Percentiles rank a stretch among this genome's conserved stretches.
Conservation (phyloP, 64 coral and sea anemone genomes). For the Porites australiensis region DNA sequence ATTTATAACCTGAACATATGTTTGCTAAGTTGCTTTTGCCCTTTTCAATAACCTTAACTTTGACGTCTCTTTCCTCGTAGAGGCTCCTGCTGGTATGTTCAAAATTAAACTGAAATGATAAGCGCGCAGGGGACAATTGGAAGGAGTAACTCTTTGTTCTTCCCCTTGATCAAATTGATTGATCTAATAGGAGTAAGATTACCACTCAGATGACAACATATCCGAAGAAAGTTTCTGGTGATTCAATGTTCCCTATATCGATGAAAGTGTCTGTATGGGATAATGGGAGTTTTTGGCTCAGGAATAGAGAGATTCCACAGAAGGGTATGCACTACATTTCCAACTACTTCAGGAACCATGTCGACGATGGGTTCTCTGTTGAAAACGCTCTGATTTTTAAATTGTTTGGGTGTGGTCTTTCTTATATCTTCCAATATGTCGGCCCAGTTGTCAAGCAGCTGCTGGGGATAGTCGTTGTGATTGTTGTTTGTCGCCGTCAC, state of each 20-base stretch:
- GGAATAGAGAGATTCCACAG: slow-evolving; percentile 80
- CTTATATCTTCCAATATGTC: slow-evolving; percentile 79
- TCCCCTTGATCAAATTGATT: too few species aligned
- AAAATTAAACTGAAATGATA: too few species aligned
- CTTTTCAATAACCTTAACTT: neutral
- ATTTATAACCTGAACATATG: neutral
- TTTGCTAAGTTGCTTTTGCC: slow-evolving; percentile 42
- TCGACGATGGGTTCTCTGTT: slow-evolving; percentile 53
- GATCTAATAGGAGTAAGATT: too few species aligned
- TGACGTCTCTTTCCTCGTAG: too few species aligned
- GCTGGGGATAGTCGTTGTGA: slow-evolving; percentile 84
- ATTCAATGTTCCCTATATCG: too few species aligned
- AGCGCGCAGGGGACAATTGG: too few species aligned
- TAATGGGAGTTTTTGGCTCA: slow-evolving; percentile 54
- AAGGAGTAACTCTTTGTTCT: too few species aligned
- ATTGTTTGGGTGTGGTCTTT: slow-evolving; percentile 13
- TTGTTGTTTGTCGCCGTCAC: slow-evolving; percentile 79
- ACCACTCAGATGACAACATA: too few species aligned
- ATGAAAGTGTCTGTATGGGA: slow-evolving; percentile 74
- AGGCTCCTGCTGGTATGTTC: too few species aligned
- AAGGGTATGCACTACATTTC: slow-evolving; percentile 43
- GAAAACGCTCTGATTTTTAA: slow-evolving; percentile 65
- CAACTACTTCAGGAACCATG: slow-evolving; percentile 51
- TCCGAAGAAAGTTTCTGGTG: too few species aligned
- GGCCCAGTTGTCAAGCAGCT: slow-evolving; percentile 73